Percentiles rank a stretch among this genome's conserved stretches.
phyloP scores from a whole-genome alignment of 2,113 vertebrate species.

The Cercopithecus mona region DNA sequence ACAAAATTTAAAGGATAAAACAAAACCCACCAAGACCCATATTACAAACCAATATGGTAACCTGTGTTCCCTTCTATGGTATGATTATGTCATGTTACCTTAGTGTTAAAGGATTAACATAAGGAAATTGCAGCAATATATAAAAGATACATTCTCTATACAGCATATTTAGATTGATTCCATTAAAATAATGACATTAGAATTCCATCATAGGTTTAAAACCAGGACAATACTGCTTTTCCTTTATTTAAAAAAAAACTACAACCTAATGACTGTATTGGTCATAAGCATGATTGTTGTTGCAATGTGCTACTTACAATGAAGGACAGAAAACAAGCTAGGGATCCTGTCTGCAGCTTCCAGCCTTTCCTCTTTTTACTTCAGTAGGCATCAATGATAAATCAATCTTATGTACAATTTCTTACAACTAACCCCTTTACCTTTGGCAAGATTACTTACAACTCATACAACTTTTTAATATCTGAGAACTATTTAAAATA shows the following conservation, averaged over 20 bases:
- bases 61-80: slow-evolving; percentile 53
- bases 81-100: slow-evolving; percentile 84
- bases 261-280: slow-evolving; percentile 81
- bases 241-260: slow-evolving; percentile 79
- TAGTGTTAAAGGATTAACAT: slow-evolving; percentile 85
- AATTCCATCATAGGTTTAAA: slow-evolving; percentile 79
- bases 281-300: slow-evolving; percentile 83
- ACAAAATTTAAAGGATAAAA: slow-evolving; percentile 51
- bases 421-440: slow-evolving; percentile 93
- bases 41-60: slow-evolving; percentile 28
- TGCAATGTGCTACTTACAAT: slow-evolving; percentile 87
- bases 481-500: slow-evolving; percentile 99
- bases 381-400: slow-evolving; percentile 87
- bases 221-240: slow-evolving; percentile 87
- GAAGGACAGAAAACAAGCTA: slow-evolving; percentile 81
- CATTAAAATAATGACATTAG: slow-evolving; percentile 80
- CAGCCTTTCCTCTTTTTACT: slow-evolving; percentile 76
- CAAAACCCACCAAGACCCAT: slow-evolving; percentile 41
- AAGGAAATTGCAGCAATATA: slow-evolving; percentile 83
- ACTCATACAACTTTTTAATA: slow-evolving; percentile 93
- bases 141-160: slow-evolving; percentile 81
- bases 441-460: slow-evolving; percentile 99
- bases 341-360: slow-evolving; percentile 73
- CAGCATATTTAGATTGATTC: slow-evolving; percentile 78
- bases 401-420: slow-evolving; percentile 92